phyloP scores from a whole-genome alignment of 2,888 invertebrate genomes.

The Agrypnus murinus region DNA sequence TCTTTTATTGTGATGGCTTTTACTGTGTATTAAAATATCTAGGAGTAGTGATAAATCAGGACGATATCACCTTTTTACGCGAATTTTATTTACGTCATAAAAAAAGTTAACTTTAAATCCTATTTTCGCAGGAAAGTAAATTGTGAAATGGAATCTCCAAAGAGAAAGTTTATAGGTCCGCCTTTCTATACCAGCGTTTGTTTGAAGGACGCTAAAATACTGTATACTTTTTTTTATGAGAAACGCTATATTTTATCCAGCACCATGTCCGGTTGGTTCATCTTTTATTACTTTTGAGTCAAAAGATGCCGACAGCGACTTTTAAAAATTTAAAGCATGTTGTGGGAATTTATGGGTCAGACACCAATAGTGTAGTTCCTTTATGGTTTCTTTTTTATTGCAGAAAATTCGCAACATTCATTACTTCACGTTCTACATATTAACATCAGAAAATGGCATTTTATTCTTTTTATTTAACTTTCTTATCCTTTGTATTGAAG shows the following conservation, averaged over 20 bases:
- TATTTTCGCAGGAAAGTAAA: constrained; percentile 21
- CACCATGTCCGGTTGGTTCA: constrained; percentile 8
- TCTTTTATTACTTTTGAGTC: not conserved
- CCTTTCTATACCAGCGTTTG: constrained; percentile 38
- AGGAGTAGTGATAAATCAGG: too few species aligned
- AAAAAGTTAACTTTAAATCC: constrained; percentile 13
- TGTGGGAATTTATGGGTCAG: constrained; percentile 14
- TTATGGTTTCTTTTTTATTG: too few species aligned
- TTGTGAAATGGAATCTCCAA: constrained; percentile 28
- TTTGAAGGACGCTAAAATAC: constrained; percentile 7
- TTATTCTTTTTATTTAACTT: too few species aligned
- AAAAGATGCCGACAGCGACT: constrained; percentile 1
- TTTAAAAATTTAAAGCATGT: not conserved
- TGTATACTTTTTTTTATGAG: too few species aligned
- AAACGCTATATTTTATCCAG: not conserved
- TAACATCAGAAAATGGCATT: too few species aligned
- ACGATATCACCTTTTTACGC: too few species aligned
- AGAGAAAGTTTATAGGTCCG: constrained; percentile 34
- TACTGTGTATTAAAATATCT: too few species aligned
- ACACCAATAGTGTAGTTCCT: not conserved
- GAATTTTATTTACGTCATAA: too few species aligned
- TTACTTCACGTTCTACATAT: too few species aligned
- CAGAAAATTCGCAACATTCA: too few species aligned
- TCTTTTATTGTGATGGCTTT: not conserved
- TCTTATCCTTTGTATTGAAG: too few species aligned